Conservation (phyloP, 2,113 vertebrate species). For the Laticauda colubrina region DNA sequence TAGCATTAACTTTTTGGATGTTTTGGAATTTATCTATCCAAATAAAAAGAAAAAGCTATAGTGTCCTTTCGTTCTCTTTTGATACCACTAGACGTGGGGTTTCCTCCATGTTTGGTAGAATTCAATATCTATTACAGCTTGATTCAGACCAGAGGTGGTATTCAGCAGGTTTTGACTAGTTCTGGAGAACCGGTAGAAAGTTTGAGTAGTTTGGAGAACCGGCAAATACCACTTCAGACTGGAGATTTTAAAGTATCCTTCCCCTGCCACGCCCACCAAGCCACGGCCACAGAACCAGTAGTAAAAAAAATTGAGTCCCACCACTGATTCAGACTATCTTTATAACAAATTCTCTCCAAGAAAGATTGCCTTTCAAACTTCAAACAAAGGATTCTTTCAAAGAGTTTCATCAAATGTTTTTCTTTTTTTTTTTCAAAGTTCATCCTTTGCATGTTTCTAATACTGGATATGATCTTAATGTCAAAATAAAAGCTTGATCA, state of each 20-base stretch:
- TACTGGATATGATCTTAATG: neutral
- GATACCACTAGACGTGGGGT: neutral
- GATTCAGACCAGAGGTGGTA: too few species aligned
- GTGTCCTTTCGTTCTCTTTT: neutral
- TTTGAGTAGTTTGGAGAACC: too few species aligned
- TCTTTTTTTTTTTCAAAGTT: neutral
- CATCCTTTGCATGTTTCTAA: neutral
- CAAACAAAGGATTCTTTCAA: neutral
- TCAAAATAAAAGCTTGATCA: neutral
- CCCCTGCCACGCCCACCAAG: too few species aligned
- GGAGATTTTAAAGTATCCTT: too few species aligned
- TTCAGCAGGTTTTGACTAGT: too few species aligned
- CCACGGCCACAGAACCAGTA: too few species aligned
- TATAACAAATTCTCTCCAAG: neutral
- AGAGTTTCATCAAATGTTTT: neutral
- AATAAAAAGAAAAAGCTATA: neutral
- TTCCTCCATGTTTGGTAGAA: neutral
- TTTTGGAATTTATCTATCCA: neutral
- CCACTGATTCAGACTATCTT: too few species aligned
- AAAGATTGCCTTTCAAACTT: neutral
- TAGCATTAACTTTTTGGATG: neutral
- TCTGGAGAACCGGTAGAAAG: too few species aligned
- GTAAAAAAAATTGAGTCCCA: too few species aligned
- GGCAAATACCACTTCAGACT: too few species aligned
- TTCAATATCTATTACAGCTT: neutral